Evolutionary conservation across 2,888 invertebrate genomes (phyloP).

Genomic region (Halictus ligatus): DNA sequence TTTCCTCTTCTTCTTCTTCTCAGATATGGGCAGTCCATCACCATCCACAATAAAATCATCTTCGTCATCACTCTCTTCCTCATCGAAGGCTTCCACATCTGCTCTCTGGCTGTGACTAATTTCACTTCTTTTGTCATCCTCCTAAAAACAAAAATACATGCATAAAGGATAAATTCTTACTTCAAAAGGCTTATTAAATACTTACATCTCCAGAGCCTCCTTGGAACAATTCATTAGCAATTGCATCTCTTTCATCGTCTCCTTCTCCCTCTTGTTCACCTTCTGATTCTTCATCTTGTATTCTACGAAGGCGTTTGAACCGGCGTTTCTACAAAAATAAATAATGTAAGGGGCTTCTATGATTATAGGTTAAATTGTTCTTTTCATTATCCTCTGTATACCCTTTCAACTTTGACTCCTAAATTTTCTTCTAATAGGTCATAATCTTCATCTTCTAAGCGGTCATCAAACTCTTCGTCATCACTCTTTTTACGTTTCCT

Average conservation of each 20-base stretch:
- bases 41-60: slow-evolving; percentile 99
- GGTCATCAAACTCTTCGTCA: slow-evolving; percentile 94
- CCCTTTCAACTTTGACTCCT: slow-evolving; percentile 96
- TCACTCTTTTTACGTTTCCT: slow-evolving; percentile 93
- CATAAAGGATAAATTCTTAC: background rate
- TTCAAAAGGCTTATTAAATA: slow-evolving; percentile 61
- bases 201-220: slow-evolving; percentile 93
- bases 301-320: slow-evolving; percentile 92
- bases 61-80: slow-evolving; percentile 92
- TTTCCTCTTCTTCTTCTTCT: slow-evolving; percentile 91
- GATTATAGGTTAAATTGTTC: background rate
- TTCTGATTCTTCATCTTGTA: slow-evolving; percentile 96
- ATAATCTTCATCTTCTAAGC: slow-evolving; percentile 98
- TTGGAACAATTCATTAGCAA: slow-evolving; percentile 95
- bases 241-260: slow-evolving; percentile 92
- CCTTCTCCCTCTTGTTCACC: slow-evolving; percentile 92
- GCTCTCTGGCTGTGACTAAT: slow-evolving; percentile 88
- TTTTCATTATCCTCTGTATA: slow-evolving; percentile 82
- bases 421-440: slow-evolving; percentile 99
- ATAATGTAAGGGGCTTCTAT: background rate
- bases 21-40: slow-evolving; percentile 94
- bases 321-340: slow-evolving; percentile 84
- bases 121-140: slow-evolving; percentile 92
- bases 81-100: slow-evolving; percentile 89
- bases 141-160: slow-evolving; percentile 85